Base-by-base conservation (phyloP, 2,888 invertebrate species). In the Unio delphinus region DNA sequence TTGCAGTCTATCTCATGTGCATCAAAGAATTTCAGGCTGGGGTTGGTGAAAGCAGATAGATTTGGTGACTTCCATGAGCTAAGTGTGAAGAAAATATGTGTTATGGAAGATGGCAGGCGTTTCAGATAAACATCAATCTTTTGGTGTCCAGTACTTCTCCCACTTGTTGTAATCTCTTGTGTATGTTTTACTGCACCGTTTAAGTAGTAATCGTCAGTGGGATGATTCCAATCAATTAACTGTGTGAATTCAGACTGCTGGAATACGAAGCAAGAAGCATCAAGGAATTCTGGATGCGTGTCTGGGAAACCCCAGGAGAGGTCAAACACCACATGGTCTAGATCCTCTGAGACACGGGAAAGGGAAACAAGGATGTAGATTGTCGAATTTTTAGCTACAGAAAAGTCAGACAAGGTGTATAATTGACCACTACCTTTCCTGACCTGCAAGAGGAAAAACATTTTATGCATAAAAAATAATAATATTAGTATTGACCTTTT, bases 61-160 rank as follows among this genome's bases (percentile, higher is more conserved):
- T 70, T 67, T n/a, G 73, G 67, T 28, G 73, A 73, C 30, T 65
- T 67, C 73, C 73, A 73, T 3, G 73, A 69, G 54, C 73, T 73
- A 28, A 73, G 57, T 17, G 70, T 70, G 55, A 73, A 73, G 55
- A 67, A 73, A 11, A 73, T 26, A 54, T 73, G 73, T 3, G 67
- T 73, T n/a, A 73, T 65, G n/a, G 57, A 56, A 15, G 54, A 6
- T 56, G 73, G 73, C 8, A 73, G 62, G 5, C 56, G 57, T 28
- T 73, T 73, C 28, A 73, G 67, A 59, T 67, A 54, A 4, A 73
- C 73, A 56, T 70, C 62, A 17, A 73, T 70, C 15, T 61, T 70
- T 59, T 73, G 73, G 57, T 70, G 73, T 0, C 73, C 73, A 4
- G 65, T 70, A 58, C 65, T 69, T 23, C 34, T 55, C 5, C 67